Evolutionary conservation across 2,888 invertebrate species (phyloP).

Genomic region (Carabus problematicus): DNA sequence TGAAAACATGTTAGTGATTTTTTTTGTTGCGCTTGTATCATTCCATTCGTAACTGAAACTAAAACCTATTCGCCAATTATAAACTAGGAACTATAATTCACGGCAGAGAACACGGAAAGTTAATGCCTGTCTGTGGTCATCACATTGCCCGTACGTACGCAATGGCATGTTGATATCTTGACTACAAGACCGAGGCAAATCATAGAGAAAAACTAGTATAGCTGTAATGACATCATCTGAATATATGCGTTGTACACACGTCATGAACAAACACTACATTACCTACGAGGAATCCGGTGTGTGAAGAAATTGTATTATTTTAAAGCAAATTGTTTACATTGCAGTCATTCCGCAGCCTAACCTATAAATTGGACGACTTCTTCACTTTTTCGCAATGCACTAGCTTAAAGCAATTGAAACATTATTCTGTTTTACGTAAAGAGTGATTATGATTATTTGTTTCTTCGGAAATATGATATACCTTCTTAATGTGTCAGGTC

Average conservation of each 20-base stretch:
- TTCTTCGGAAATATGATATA: neutral
- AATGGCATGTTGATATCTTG: constrained; percentile 31
- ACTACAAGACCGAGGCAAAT: constrained; percentile 32
- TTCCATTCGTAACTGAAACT: too few relatives aligned
- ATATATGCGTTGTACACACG: constrained; percentile 23
- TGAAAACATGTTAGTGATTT: too few relatives aligned
- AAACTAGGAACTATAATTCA: too few relatives aligned
- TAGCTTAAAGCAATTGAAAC: too few relatives aligned
- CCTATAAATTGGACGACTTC: constrained; percentile 22
- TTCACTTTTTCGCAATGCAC: neutral
- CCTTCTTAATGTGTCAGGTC: constrained; percentile 2
- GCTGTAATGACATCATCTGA: constrained; percentile 40
- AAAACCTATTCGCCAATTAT: too few relatives aligned
- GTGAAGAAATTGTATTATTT: constrained; percentile 26
- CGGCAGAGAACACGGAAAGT: constrained; percentile 33
- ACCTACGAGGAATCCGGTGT: neutral
- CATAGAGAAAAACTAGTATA: constrained; percentile 36
- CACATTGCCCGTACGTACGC: constrained; percentile 18
- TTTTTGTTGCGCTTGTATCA: too few relatives aligned
- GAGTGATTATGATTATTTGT: neutral
- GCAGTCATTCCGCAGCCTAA: constrained; percentile 12
- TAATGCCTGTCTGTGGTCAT: constrained; percentile 20
- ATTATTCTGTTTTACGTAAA: neutral
- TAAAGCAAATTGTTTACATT: constrained; percentile 36
- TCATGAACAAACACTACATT: neutral